A percentile compares a stretch with the other conserved stretches of the same genome.
Evolutionary conservation across 2,888 invertebrate species (phyloP).

Genomic region (Abrostola triplasia): DNA sequence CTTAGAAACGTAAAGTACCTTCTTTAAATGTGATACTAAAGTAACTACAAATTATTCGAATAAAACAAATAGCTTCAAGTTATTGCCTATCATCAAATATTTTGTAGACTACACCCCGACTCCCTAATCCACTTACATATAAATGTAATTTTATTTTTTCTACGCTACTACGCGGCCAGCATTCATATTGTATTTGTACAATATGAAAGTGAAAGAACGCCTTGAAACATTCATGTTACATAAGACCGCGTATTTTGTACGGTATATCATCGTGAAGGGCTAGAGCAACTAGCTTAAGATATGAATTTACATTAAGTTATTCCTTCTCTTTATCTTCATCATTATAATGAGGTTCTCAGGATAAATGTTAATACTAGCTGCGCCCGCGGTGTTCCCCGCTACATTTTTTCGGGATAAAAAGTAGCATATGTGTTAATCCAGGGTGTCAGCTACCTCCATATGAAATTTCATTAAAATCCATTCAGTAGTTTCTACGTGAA

Average conservation of each 20-base stretch:
- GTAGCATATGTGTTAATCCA: too few relatives aligned
- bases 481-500: too few relatives aligned
- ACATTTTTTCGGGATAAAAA: too few relatives aligned
- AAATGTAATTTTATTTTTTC: slow-evolving; percentile 45
- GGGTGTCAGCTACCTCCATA: too few relatives aligned
- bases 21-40: too few relatives aligned
- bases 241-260: slow-evolving; percentile 31
- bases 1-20: too few relatives aligned
- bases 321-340: too few relatives aligned
- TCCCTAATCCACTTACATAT: slow-evolving; percentile 34
- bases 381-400: too few relatives aligned
- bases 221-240: slow-evolving; percentile 25
- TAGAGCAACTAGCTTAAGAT: slow-evolving; percentile 22
- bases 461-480: too few relatives aligned
- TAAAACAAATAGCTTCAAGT: background rate
- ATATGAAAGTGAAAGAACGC: slow-evolving; percentile 32
- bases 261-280: slow-evolving; percentile 34
- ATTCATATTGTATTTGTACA: slow-evolving; percentile 53
- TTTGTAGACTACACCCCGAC: slow-evolving; percentile 17
- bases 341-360: slow-evolving; percentile 19
- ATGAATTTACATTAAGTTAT: background rate
- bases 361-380: slow-evolving; percentile 12
- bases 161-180: slow-evolving; percentile 52
- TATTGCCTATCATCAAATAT: slow-evolving; percentile 19
- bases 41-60: too few relatives aligned